Conservation (phyloP, 2,113 vertebrate genomes). For the Hypomesus transpacificus region DNA sequence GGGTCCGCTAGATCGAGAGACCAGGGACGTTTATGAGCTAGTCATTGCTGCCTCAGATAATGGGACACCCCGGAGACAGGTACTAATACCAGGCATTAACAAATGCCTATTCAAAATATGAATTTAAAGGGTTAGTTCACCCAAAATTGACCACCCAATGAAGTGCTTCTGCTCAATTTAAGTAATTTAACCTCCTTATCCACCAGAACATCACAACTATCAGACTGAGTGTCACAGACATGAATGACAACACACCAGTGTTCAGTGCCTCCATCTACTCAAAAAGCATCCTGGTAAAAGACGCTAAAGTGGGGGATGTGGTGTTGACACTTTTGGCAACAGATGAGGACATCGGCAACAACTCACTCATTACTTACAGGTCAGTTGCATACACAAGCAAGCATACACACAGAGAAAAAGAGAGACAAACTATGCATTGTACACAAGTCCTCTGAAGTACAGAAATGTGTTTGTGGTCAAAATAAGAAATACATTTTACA, state of each 20-base stretch:
- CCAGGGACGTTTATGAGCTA: conserved; percentile 62
- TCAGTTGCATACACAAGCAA: conserved; percentile 18
- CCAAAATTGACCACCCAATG: neutral
- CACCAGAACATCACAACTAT: conserved; percentile 69
- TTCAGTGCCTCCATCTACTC: conserved; percentile 59
- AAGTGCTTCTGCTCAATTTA: neutral
- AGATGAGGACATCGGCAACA: conserved; percentile 62
- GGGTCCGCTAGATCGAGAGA: conserved; percentile 70
- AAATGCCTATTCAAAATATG: neutral
- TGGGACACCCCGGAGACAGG: conserved; percentile 68
- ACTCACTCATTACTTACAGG: conserved; percentile 67
- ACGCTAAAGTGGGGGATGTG: conserved; percentile 49
- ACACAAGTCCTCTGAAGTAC: neutral
- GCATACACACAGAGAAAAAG: neutral
- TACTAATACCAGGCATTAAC: conserved; percentile 30
- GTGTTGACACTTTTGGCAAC: conserved; percentile 60
- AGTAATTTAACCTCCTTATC: neutral
- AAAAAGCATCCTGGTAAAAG: conserved; percentile 35
- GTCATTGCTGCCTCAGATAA: conserved; percentile 66
- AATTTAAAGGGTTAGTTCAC: neutral
- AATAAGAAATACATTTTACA: no score
- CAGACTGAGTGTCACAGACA: conserved; percentile 61
- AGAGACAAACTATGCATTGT: no score
- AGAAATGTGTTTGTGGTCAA: neutral
- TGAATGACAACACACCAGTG: conserved; percentile 70